Base-by-base conservation (phyloP, 2,888 invertebrate genomes). In the Muscina levida region DNA sequence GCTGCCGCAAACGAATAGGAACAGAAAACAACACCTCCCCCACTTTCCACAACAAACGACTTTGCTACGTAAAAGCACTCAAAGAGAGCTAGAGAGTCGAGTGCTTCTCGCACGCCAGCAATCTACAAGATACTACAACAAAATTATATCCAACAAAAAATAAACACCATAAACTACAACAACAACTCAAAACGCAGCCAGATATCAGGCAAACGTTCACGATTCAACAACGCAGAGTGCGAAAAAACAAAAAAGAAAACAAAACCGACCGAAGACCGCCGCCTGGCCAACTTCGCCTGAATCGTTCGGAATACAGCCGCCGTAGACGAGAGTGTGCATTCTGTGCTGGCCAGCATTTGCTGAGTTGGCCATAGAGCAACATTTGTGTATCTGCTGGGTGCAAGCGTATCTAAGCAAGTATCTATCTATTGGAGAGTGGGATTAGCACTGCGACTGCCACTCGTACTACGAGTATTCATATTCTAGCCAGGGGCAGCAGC, bases 171-270 rank as follows among this genome's bases (percentile, higher is more conserved):
- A 81, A 81, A 74, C 71, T 77, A 81, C 81, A 81, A 81, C 81
- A 81, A 81, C 81, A 77, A 81, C 4, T 19, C 48, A 19, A 77
- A 77, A 77, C 73, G 74, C 77, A 81, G 77, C 56, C 81, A 81
- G 77, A 77, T 75, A 81, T 72, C 74, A 77, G 74, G 71, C 74
- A 75, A 81, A 81, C 81, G 81, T 81, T 75, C 77, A 68, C 53
- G 68, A 39, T 15, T 53, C 37, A 77, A 48, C 51, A 56, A 31
- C 72, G 68, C 67, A 74, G 74, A 67, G 62, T 77, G 74, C 71
- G 67, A 81, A 68, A 77, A 77, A 75, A 31, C 31, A 31, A 31
- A 31, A 31, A 31, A 53, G 31, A 31, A 31, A 31, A 31, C 31
- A 31, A 31, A 31, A 70, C 31, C 8, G 31, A 31, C 15, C 67